These are phyloP conservation scores for Ctenopoma multispine DNA, from an alignment of 2,797 vertebrate genomes.

Conservation along the genomic window DNA sequence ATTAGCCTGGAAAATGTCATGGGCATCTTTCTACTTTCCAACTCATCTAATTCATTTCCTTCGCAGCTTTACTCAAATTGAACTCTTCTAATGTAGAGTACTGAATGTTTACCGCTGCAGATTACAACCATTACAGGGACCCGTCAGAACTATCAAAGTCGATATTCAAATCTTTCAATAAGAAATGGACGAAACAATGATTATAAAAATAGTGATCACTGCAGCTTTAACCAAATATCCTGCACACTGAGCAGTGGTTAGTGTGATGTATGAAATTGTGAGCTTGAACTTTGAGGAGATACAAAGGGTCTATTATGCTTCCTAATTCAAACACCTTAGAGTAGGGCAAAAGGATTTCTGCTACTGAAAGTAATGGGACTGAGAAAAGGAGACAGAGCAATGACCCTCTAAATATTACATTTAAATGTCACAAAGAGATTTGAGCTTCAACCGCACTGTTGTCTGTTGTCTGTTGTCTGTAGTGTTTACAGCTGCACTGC, in stretches of 20 bases:
- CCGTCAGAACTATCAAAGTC: conserved; percentile 20
- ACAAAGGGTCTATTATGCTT: conserved; percentile 15
- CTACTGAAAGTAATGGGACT: conserved; percentile 8
- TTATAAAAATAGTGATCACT: not conserved
- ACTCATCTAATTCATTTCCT: conserved; percentile 43
- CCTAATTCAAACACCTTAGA: not conserved
- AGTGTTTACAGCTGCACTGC: conserved; percentile 43
- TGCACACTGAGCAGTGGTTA: not conserved
- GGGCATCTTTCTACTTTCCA: conserved; percentile 30
- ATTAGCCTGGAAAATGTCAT: conserved; percentile 30
- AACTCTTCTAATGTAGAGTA: conserved; percentile 22
- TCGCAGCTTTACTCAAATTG: conserved; percentile 38
- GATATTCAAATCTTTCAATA: conserved; percentile 1
- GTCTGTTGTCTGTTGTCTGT: no score
- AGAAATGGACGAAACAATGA: not conserved
- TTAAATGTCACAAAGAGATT: conserved; percentile 47
- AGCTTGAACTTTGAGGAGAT: conserved; percentile 1
- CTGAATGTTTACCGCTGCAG: conserved; percentile 29
- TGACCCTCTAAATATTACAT: conserved; percentile 45
- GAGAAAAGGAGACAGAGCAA: conserved; percentile 1
- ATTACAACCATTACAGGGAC: not conserved
- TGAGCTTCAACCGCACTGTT: conserved; percentile 36
- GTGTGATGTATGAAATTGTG: not conserved
- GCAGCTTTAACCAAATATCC: not conserved
- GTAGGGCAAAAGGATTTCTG: conserved; percentile 22